A percentile compares a stretch with the other conserved stretches of the same genome.
Evolutionary conservation across 2,113 vertebrate species (phyloP).

Genomic region (Castor canadensis): DNA sequence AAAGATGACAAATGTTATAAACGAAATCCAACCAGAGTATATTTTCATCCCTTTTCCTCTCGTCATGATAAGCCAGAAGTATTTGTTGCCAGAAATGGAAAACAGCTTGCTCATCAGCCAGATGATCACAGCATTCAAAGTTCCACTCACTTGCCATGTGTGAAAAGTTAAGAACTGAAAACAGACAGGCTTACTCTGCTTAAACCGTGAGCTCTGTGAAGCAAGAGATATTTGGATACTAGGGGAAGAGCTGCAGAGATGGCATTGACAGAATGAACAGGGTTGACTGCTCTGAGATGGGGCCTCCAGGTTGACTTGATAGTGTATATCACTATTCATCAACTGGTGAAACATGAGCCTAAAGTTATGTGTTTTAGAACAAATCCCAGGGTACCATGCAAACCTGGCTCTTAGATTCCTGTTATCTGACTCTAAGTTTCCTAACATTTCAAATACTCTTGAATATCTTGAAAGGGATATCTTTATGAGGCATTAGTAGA

Average conservation of each 20-base stretch:
- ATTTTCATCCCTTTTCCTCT: conserved; percentile 71
- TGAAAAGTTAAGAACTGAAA: conserved; percentile 73
- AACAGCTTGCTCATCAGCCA: conserved; percentile 78
- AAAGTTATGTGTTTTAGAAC: background rate
- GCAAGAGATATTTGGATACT: background rate
- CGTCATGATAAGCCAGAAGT: conserved; percentile 75
- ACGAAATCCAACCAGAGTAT: conserved; percentile 60
- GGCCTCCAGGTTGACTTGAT: background rate
- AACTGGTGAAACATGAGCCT: background rate
- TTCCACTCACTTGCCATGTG: conserved; percentile 70
- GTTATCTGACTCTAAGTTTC: background rate
- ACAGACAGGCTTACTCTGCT: conserved; percentile 68
- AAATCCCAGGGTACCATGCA: background rate
- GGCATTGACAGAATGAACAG: background rate
- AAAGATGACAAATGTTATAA: conserved; percentile 76
- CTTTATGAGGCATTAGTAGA: background rate
- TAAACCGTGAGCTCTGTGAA: conserved; percentile 30
- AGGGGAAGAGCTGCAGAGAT: background rate
- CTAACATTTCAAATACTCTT: background rate
- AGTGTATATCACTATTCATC: background rate
- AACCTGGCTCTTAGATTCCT: background rate
- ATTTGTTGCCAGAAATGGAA: conserved; percentile 79
- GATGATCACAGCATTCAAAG: conserved; percentile 74
- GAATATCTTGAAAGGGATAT: background rate
- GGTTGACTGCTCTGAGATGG: background rate